These are phyloP conservation scores for Hipparchia sbordonii DNA, from an alignment of 2,888 invertebrate genomes.

Conservation along the genomic window DNA sequence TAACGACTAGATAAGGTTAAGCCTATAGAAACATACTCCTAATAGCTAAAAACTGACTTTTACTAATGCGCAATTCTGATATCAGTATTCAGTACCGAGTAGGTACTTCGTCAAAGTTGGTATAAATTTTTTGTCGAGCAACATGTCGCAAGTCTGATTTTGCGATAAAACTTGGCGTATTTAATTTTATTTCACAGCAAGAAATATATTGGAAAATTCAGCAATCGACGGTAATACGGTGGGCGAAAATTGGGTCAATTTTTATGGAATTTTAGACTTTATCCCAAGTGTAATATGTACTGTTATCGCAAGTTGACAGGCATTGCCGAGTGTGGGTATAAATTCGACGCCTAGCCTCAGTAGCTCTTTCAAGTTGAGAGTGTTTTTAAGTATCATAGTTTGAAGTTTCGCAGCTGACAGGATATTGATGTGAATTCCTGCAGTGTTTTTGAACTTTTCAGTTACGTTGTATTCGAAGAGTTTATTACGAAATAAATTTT, in stretches of 20 bases:
- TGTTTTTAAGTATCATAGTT: constrained; percentile 33
- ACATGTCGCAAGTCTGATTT: background rate
- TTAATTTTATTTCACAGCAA: constrained; percentile 4
- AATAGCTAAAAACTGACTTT: too few relatives aligned
- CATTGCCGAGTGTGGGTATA: constrained; percentile 4
- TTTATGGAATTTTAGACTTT: constrained; percentile 18
- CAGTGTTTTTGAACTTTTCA: constrained; percentile 6
- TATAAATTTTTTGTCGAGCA: background rate
- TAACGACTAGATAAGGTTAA: too few relatives aligned
- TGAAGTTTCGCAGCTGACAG: constrained; percentile 24
- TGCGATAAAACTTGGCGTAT: background rate
- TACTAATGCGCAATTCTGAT: too few relatives aligned
- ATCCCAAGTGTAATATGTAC: constrained; percentile 11
- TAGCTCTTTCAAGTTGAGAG: constrained; percentile 30
- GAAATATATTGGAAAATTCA: constrained; percentile 20
- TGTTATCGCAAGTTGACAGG: constrained; percentile 4
- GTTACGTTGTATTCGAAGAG: background rate
- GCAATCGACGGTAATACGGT: background rate
- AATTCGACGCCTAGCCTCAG: constrained; percentile 24
- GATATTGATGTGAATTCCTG: constrained; percentile 10
- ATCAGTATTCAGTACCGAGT: too few relatives aligned
- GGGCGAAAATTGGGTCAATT: background rate
- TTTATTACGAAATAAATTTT: constrained; percentile 1
- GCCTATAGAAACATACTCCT: too few relatives aligned
- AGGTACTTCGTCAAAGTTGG: too few relatives aligned